Conservation (phyloP, 1,140 invertebrate species). For the Ladona fulva region DNA sequence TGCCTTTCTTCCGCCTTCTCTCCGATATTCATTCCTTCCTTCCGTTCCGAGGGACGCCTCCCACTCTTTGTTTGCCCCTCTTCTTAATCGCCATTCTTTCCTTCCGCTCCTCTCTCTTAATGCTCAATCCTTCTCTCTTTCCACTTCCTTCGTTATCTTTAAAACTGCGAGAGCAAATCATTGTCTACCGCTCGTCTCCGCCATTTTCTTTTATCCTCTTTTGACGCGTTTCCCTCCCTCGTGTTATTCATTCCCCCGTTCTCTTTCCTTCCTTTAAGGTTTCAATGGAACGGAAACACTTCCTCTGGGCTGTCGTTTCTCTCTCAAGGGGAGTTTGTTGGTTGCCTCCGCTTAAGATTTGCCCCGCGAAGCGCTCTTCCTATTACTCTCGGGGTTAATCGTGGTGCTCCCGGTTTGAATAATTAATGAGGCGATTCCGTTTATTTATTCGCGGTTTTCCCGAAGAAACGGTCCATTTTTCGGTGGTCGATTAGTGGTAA, state of each 20-base stretch:
- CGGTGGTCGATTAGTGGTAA: no score
- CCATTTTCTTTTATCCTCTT: neutral
- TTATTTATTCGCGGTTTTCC: no score
- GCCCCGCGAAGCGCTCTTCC: neutral
- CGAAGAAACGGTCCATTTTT: no score
- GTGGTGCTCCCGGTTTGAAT: no score
- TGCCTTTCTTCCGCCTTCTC: neutral
- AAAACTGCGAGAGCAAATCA: neutral
- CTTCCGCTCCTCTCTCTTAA: neutral
- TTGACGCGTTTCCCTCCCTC: neutral
- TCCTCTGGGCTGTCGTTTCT: neutral
- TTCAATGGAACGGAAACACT: neutral
- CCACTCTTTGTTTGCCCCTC: neutral
- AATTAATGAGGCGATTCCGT: no score
- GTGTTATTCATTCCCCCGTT: neutral
- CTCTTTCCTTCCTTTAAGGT: neutral
- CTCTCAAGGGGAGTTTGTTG: neutral
- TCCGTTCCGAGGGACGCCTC: neutral
- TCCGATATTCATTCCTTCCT: neutral
- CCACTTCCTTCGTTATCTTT: neutral
- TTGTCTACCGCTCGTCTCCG: neutral
- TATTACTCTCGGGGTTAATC: no score
- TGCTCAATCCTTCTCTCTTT: neutral
- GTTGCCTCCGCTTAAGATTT: neutral
- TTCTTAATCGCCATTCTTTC: slow-evolving; percentile 1